A percentile compares a stretch with the other conserved stretches of the same genome.
Evolutionary conservation across 2,888 invertebrate species (phyloP).

Genomic region (Schizaphis graminum): DNA sequence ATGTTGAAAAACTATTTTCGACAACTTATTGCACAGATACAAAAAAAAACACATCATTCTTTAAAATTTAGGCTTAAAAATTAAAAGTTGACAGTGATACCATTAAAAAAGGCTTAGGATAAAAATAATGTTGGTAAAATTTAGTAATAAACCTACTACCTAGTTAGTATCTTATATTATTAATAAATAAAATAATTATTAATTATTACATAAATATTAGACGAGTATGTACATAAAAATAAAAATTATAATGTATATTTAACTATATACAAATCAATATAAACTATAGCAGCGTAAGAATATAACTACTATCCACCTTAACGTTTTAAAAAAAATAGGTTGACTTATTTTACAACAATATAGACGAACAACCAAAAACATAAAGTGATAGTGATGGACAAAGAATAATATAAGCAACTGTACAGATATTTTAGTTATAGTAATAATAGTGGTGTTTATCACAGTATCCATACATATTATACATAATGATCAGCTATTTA

Average conservation of each 20-base stretch:
- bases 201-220: too few relatives aligned
- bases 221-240: not conserved
- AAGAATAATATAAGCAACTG: too few relatives aligned
- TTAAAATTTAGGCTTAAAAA: not conserved
- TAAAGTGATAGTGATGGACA: too few relatives aligned
- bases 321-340: not conserved
- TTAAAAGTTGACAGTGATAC: not conserved
- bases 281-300: not conserved
- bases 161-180: not conserved
- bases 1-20: too few relatives aligned
- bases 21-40: too few relatives aligned
- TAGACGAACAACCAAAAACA: too few relatives aligned
- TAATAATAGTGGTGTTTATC: too few relatives aligned
- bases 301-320: not conserved
- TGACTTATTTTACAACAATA: not conserved
- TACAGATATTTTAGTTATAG: too few relatives aligned
- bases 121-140: not conserved
- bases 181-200: too few relatives aligned
- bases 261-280: not conserved
- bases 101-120: not conserved
- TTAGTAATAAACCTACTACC: not conserved
- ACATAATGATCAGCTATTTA: not conserved
- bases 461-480: too few relatives aligned
- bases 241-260: not conserved
- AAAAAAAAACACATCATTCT: too few relatives aligned